Conservation (phyloP, 2,797 vertebrate genomes). For the Pelodytes ibericus region DNA sequence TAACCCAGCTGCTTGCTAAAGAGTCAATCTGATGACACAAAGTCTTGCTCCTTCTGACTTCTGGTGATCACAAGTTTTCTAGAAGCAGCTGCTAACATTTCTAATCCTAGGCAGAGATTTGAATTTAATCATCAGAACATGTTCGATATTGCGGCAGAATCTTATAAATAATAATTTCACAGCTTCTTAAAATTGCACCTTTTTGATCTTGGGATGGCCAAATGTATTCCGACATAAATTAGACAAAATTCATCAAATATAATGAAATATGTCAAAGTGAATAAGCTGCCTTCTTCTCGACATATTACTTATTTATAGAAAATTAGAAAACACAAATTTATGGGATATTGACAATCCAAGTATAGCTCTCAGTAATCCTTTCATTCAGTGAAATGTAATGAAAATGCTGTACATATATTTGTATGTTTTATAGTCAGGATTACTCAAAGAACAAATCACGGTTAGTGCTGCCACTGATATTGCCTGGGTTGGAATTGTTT, state of each 20-base stretch:
- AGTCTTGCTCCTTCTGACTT: not conserved
- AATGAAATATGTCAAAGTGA: not conserved
- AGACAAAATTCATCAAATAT: not conserved
- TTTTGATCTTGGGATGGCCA: not conserved
- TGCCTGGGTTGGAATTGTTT: no score
- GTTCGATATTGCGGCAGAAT: slow-evolving; percentile 4
- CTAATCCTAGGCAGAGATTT: not conserved
- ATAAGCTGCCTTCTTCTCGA: not conserved
- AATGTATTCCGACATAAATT: not conserved
- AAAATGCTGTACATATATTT: not conserved
- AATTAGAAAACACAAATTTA: slow-evolving; percentile 6
- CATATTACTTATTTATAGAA: slow-evolving; percentile 3
- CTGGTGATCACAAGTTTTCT: not conserved
- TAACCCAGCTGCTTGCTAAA: not conserved
- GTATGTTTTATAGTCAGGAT: not conserved
- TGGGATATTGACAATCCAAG: not conserved
- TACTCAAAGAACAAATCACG: no score
- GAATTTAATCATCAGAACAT: slow-evolving; percentile 2
- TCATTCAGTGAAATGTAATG: not conserved
- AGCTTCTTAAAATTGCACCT: not conserved
- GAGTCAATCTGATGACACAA: not conserved
- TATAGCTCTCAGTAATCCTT: not conserved
- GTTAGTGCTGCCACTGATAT: no score
- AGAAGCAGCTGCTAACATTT: not conserved
- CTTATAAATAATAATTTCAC: not conserved